These are phyloP conservation scores for Cynoglossus semilaevis DNA, from an alignment of 2,113 vertebrate species.

Conservation along the genomic window DNA sequence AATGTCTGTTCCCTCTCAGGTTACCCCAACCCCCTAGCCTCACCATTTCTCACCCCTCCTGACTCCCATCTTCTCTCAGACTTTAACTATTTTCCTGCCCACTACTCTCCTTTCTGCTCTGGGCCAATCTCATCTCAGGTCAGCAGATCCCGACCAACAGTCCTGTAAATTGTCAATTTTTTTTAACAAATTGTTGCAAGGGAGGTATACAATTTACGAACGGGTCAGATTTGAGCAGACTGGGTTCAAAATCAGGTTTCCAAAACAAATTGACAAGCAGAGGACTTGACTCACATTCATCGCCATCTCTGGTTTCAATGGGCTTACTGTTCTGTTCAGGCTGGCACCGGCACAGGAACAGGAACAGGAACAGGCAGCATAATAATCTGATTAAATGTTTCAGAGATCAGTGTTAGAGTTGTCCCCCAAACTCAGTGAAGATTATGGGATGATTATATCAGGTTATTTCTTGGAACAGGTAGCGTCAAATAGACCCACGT, in stretches of 20 bases:
- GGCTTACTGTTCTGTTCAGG: constrained; percentile 49
- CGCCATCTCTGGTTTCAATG: constrained; percentile 62
- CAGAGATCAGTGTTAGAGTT: constrained; percentile 42
- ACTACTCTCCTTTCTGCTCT: constrained; percentile 9
- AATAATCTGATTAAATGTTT: constrained; percentile 69
- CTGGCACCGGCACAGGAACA: too few relatives aligned
- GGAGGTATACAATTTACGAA: background rate
- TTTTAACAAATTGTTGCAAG: constrained; percentile 23
- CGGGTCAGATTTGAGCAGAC: constrained; percentile 32
- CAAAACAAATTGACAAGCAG: constrained; percentile 27
- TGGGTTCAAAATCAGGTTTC: constrained; percentile 13
- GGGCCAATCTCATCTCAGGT: constrained; percentile 14
- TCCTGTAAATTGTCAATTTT: background rate
- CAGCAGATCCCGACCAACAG: constrained; percentile 4
- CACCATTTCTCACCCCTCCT: constrained; percentile 46
- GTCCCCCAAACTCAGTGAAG: constrained; percentile 39
- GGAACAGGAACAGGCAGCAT: constrained; percentile 43
- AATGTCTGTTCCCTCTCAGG: constrained; percentile 73
- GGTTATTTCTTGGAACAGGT: constrained; percentile 64
- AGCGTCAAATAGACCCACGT: constrained; percentile 74
- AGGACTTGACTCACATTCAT: constrained; percentile 31
- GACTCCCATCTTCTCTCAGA: constrained; percentile 52
- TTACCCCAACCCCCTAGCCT: constrained; percentile 61
- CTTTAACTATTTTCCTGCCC: constrained; percentile 30
- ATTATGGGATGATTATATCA: constrained; percentile 39